Percentiles rank a stretch among this genome's conserved stretches.
These are phyloP conservation scores for Dolichoris vasculosae DNA, from an alignment of 1,140 invertebrate species.

Conservation along the genomic window DNA sequence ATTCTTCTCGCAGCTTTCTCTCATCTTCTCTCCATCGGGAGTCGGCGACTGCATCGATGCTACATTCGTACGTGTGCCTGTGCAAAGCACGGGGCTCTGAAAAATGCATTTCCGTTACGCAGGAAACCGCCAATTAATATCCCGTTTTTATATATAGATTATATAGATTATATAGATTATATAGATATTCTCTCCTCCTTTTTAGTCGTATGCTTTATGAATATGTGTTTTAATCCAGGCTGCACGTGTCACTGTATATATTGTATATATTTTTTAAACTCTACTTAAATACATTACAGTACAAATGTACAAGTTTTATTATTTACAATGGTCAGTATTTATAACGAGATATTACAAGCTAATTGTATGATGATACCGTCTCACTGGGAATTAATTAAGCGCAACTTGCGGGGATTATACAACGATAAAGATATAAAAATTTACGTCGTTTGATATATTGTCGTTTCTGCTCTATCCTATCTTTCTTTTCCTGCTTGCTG, in stretches of 20 bases:
- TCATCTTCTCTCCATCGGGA: background rate
- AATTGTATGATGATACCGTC: background rate
- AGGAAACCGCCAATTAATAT: conserved; percentile 31
- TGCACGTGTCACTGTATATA: background rate
- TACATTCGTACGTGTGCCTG: background rate
- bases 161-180: too few species aligned
- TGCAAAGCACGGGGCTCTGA: background rate
- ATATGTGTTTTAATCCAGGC: background rate
- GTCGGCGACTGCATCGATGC: background rate
- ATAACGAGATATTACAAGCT: conserved; percentile 20
- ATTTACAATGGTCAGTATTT: conserved; percentile 45
- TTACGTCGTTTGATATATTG: background rate
- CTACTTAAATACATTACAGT: conserved; percentile 24
- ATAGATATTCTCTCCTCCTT: background rate
- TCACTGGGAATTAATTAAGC: conserved; percentile 25
- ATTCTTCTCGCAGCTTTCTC: background rate
- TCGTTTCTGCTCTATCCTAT: background rate
- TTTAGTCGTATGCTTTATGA: background rate
- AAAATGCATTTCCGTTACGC: conserved; percentile 33
- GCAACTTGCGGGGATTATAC: background rate
- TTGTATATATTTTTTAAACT: background rate
- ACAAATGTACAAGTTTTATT: conserved; percentile 47
- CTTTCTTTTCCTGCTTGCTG: background rate
- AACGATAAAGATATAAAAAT: background rate
- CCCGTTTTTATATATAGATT: too few species aligned